Base-by-base conservation (phyloP, 2,113 vertebrate genomes). In the Prunella himalayana region DNA sequence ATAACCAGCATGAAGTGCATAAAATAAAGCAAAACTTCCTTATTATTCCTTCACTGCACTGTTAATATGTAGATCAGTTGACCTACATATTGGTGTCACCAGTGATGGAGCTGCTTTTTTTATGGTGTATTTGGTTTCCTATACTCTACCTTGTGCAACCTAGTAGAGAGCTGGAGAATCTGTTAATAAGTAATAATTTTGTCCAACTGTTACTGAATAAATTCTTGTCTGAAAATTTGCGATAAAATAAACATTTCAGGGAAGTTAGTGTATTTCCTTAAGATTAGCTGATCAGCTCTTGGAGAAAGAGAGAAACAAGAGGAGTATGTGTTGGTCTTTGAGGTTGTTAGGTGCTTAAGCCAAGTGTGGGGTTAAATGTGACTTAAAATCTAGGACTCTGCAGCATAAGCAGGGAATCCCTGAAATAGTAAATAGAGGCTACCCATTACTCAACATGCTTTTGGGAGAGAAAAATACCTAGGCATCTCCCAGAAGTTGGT, bases 121-220 rank as follows among this genome's bases (percentile, higher is more conserved):
- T 7, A 9, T 28, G 6, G 7, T 76, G 19, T 51, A 13, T 39
- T 79, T 51, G 1, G 2, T 73, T 91, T 96, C 50, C 39, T 77
- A 0, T 37, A 25, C 5, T 47, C 4, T 54, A 37, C 4, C 2
- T 60, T 73, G 14, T 11, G 31, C 27, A 35, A 0, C 59, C 13
- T 35, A 65, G 7, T 15, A 86, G 31, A 35, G 13, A 70, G 10
- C 22, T 93, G 33, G 15, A 59, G 22, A 77, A 30, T 24, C 22
- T 64, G 10, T 71, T 90, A 72, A 69, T 73, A 41, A 37, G 70
- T 37, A 73, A 73, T 6, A 6, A 7, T 31, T 54, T 88, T 65
- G 44, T 27, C 15, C 16, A 9, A 6, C 45, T 56, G 17, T 19
- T 92, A 31, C 12, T 45, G 15, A 37, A 51, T 19, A 80, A 65